Base-by-base conservation (phyloP, 2,113 vertebrate species). In the Thunnus thynnus region DNA sequence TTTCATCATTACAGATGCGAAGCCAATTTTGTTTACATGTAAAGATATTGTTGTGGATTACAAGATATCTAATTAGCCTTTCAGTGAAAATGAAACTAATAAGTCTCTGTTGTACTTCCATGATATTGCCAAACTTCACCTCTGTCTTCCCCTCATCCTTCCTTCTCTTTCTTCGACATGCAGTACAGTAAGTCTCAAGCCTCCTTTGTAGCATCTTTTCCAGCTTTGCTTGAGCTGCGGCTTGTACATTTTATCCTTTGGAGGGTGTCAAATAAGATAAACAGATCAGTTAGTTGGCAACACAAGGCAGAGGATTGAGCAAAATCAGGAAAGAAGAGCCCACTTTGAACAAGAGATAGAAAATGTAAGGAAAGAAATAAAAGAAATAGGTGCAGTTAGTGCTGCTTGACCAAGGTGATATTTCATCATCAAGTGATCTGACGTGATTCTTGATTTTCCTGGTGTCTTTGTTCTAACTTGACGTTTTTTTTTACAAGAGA, bases 371-470 rank as follows among this genome's bases (percentile, higher is more conserved):
- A 50, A 2, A 4, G 13, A 36, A 36, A 46, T 0, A 41, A 62
- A 68, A 41, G 27, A 4, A 48, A 58, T 22, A 56, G 65, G 17
- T 65, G 52, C 44, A 52, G 44, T 47, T 57, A 64, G 51, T 36
- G 64, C 57, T 18, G 63, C 46, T 62, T 58, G 80, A 79, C 47
- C 44, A 6, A 11, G 52, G 60, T 73, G 74, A 86, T 84, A 74
- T 72, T 80, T 88, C 72, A 78, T 88, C 72, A 76, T 88, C 70
- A 83, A 68, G 71, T 55, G 30, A 62, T 66, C 71, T 78, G 68
- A 83, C 25, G 44, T 16, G 44, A 74, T 30, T 80, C 69, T 20
- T 79, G 56, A 62, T 86, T 86, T 86, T 72, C 44, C 77, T 72
- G 72, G 71, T 79, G 13, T 80, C 36, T 58, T 73, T 5, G 11